Percentiles rank a stretch among this genome's conserved stretches.
These are phyloP conservation scores for Chloropsis cyanopogon DNA, from an alignment of 2,113 vertebrate species.

Conservation along the genomic window DNA sequence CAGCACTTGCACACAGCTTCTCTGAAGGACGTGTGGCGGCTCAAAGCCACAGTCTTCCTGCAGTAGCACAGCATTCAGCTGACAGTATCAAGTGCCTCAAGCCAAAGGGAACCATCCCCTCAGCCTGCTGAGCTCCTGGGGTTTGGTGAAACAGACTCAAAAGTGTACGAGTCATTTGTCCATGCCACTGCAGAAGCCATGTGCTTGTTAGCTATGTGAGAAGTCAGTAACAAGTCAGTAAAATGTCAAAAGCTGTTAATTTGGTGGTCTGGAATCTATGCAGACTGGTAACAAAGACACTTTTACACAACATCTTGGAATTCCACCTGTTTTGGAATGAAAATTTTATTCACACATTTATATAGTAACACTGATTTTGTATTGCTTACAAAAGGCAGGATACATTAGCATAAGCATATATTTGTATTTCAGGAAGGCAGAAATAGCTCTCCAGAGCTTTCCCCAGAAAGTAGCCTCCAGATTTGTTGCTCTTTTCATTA, in stretches of 20 bases:
- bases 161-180: fast-evolving
- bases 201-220: not conserved
- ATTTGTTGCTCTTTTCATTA: not conserved
- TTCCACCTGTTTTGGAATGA: not conserved
- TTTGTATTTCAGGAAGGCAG: not conserved
- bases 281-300: not conserved
- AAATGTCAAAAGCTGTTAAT: not conserved
- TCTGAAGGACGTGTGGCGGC: not conserved
- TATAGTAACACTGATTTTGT: not conserved
- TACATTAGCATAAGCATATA: not conserved
- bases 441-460: not conserved
- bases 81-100: not conserved
- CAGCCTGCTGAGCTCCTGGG: not conserved
- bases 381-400: not conserved
- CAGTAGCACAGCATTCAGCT: not conserved
- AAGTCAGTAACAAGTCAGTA: not conserved
- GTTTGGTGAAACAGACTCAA: not conserved
- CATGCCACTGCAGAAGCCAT: not conserved
- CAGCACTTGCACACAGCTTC: not conserved
- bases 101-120: not conserved
- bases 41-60: not conserved
- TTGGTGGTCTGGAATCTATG: not conserved
- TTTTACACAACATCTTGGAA: not conserved
- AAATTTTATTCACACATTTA: not conserved
- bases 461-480: not conserved